Percentiles rank a stretch among this genome's conserved stretches.
These are phyloP conservation scores for Scylla paramamosain DNA, from an alignment of 1,140 invertebrate genomes.

Conservation along the genomic window DNA sequence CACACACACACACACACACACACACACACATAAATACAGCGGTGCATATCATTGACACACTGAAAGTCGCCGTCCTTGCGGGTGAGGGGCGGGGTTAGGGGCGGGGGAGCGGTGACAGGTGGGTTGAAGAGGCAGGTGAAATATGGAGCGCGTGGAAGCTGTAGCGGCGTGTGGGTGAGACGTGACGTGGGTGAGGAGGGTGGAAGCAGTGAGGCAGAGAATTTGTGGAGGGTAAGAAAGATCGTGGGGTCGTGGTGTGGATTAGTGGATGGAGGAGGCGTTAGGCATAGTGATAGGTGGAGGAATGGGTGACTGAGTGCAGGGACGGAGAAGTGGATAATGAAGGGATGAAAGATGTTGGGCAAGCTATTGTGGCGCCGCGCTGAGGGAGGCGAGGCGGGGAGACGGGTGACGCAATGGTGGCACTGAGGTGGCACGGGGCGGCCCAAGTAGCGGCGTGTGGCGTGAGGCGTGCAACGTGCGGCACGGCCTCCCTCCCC, in stretches of 20 bases:
- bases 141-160: neutral
- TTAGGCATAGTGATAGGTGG: neutral
- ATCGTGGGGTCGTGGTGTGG: neutral
- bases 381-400: too few relatives aligned
- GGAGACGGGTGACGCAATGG: too few relatives aligned
- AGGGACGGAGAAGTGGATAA: neutral
- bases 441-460: too few relatives aligned
- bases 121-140: neutral
- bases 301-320: neutral
- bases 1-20: slow-evolving; percentile 8
- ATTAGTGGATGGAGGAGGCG: slow-evolving; percentile 7
- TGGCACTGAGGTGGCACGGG: too few relatives aligned
- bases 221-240: neutral
- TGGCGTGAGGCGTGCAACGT: too few relatives aligned
- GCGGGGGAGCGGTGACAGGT: neutral
- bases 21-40: neutral
- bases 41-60: neutral
- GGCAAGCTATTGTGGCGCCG: too few relatives aligned
- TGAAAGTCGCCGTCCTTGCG: neutral
- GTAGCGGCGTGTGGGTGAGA: neutral
- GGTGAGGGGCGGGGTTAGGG: neutral
- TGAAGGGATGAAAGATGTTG: neutral
- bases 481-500: neutral
- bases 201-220: neutral
- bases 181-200: neutral